A percentile compares a stretch with the other conserved stretches of the same genome.
These are phyloP conservation scores for Meteorus sp. DNA, from an alignment of 1,140 invertebrate genomes.

Conservation along the genomic window DNA sequence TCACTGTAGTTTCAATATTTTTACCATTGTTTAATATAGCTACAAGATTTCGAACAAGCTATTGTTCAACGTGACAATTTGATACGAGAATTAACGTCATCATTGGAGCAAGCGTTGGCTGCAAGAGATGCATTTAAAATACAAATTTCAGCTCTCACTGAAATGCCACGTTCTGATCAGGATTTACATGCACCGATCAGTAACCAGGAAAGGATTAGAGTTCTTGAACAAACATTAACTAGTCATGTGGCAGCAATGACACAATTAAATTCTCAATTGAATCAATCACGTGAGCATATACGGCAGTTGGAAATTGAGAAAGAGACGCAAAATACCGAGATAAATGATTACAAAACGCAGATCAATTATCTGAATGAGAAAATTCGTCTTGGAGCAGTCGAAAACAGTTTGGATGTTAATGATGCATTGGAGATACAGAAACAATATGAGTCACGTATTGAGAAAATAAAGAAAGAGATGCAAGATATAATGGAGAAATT, in stretches of 20 bases:
- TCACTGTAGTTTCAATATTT: no score
- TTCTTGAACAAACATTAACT: conserved; percentile 32
- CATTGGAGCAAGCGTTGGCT: conserved; percentile 48
- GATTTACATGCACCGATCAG: neutral
- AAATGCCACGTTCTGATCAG: neutral
- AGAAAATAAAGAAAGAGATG: conserved; percentile 51
- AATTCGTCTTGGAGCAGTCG: conserved; percentile 31
- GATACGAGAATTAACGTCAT: conserved; percentile 50
- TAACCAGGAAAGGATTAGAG: conserved; percentile 9
- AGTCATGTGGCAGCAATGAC: conserved; percentile 35
- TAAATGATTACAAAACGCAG: conserved; percentile 42
- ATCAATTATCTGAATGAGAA: conserved; percentile 46
- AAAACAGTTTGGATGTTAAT: conserved; percentile 34
- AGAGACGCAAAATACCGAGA: conserved; percentile 39
- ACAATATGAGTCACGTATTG: conserved; percentile 40
- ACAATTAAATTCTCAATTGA: conserved; percentile 37
- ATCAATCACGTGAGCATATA: conserved; percentile 35
- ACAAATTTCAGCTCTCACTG: conserved; percentile 32
- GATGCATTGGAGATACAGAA: conserved; percentile 43
- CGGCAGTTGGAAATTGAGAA: conserved; percentile 43
- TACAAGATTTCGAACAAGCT: conserved; percentile 51
- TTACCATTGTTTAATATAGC: no score
- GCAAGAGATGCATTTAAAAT: conserved; percentile 42
- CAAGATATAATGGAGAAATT: conserved; percentile 45
- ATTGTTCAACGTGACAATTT: conserved; percentile 48